Percentiles rank a stretch among this genome's conserved stretches.
Evolutionary conservation across 2,888 invertebrate species (phyloP).

Genomic region (Sialis lutaria): DNA sequence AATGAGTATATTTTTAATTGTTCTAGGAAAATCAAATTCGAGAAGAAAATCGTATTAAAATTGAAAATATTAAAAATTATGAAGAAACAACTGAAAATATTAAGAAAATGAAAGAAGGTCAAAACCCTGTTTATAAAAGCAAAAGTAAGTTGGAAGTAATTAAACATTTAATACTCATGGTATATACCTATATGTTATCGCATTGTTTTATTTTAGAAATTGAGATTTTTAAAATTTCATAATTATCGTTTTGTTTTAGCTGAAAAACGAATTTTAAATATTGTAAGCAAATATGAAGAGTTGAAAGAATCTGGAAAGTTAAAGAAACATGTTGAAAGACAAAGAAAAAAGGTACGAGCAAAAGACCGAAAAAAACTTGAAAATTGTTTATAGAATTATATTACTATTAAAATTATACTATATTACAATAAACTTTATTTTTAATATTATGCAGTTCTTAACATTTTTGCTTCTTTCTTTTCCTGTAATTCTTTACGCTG

Average conservation of each 20-base stretch:
- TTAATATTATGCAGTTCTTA: slow-evolving; percentile 45
- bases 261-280: slow-evolving; percentile 52
- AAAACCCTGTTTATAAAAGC: slow-evolving; percentile 51
- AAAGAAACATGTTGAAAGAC: slow-evolving; percentile 63
- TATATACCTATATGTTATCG: slow-evolving; percentile 5
- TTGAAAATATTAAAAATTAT: slow-evolving; percentile 32
- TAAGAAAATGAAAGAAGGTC: slow-evolving; percentile 44
- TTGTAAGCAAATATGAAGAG: slow-evolving; percentile 66
- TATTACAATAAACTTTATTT: slow-evolving; percentile 1
- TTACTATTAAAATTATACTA: neutral
- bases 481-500: slow-evolving; percentile 65
- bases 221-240: no score
- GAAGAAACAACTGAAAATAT: slow-evolving; percentile 36
- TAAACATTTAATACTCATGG: neutral
- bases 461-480: slow-evolving; percentile 77
- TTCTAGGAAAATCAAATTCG: slow-evolving; percentile 56
- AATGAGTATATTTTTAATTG: slow-evolving; percentile 5
- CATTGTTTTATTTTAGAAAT: slow-evolving; percentile 37
- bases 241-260: slow-evolving; percentile 35
- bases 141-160: slow-evolving; percentile 46
- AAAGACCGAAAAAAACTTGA: slow-evolving; percentile 15
- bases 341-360: slow-evolving; percentile 55
- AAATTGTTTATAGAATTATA: neutral
- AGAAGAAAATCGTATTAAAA: slow-evolving; percentile 38
- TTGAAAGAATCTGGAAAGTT: slow-evolving; percentile 61